Percentiles rank a stretch among this genome's conserved stretches.
These are phyloP conservation scores for Chaetops frenatus DNA, from an alignment of 2,113 vertebrate genomes.

Conservation along the genomic window DNA sequence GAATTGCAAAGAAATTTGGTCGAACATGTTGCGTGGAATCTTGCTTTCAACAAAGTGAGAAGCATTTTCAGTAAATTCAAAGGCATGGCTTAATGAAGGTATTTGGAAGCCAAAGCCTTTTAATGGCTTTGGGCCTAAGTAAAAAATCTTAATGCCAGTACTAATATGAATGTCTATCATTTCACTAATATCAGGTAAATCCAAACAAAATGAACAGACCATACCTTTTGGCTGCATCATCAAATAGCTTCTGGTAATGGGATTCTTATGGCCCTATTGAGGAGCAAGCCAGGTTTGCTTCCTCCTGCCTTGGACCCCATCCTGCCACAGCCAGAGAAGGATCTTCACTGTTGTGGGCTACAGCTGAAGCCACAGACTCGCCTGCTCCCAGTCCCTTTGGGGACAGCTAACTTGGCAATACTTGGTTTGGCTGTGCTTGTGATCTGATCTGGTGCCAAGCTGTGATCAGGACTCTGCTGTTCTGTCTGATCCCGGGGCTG, in stretches of 20 bases:
- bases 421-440: not conserved
- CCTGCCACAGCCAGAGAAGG: not conserved
- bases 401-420: not conserved
- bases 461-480: not conserved
- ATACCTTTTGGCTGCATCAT: not conserved
- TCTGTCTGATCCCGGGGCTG: not conserved
- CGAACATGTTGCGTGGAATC: not conserved
- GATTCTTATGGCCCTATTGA: not conserved
- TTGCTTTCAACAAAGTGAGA: not conserved
- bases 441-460: not conserved
- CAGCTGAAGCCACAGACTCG: not conserved
- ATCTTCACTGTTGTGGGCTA: not conserved
- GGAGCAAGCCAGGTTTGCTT: not conserved
- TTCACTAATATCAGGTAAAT: not conserved
- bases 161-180: rapidly evolving
- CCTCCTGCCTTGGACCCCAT: not conserved
- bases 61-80: not conserved
- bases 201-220: not conserved
- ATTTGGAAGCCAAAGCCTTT: not conserved
- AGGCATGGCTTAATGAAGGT: not conserved
- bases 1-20: not conserved
- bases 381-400: not conserved
- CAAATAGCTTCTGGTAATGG: not conserved
- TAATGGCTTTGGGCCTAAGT: not conserved
- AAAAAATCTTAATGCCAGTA: not conserved